Percentiles rank a stretch among this genome's conserved stretches.
These are phyloP conservation scores for Platichthys flesus DNA, from an alignment of 2,113 vertebrate genomes.

Conservation along the genomic window DNA sequence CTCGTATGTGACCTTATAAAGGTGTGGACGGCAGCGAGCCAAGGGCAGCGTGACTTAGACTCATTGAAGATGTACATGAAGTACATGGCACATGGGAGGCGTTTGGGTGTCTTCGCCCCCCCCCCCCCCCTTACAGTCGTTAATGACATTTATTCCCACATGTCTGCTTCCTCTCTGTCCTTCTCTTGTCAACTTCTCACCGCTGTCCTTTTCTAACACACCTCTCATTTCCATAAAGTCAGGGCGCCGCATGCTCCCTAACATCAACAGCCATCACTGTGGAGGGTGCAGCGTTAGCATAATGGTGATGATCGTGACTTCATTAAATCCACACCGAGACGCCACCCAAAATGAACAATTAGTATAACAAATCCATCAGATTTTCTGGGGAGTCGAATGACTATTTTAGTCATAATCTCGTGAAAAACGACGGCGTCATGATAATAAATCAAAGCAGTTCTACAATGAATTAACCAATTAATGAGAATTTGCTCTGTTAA, in stretches of 20 bases:
- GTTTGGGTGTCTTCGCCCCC: constrained; percentile 17
- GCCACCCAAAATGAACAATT: constrained; percentile 30
- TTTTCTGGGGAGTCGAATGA: constrained; percentile 27
- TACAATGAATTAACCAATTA: constrained; percentile 62
- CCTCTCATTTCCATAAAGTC: constrained; percentile 34
- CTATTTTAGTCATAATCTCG: constrained; percentile 43
- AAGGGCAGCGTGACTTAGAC: constrained; percentile 47
- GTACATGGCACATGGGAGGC: constrained; percentile 18
- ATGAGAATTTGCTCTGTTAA: constrained; percentile 51
- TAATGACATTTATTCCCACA: neutral
- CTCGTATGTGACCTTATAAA: constrained; percentile 53
- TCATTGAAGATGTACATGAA: constrained; percentile 42
- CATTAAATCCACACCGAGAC: constrained; percentile 22
- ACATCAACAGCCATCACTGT: neutral
- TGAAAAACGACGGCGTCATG: constrained; percentile 40
- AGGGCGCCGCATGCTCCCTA: constrained; percentile 9
- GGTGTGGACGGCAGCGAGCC: constrained; percentile 23
- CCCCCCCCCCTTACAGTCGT: neutral
- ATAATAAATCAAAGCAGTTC: constrained; percentile 50
- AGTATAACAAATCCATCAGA: constrained; percentile 35
- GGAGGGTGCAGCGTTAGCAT: constrained; percentile 5
- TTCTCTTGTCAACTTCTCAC: constrained; percentile 3
- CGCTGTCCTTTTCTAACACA: neutral
- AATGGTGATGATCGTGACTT: constrained; percentile 21
- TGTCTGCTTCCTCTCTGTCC: neutral